Evolutionary conservation across 2,888 invertebrate genomes (phyloP), one percentile per base, ranked within the genome.

Genomic region (Apeira syringaria): DNA sequence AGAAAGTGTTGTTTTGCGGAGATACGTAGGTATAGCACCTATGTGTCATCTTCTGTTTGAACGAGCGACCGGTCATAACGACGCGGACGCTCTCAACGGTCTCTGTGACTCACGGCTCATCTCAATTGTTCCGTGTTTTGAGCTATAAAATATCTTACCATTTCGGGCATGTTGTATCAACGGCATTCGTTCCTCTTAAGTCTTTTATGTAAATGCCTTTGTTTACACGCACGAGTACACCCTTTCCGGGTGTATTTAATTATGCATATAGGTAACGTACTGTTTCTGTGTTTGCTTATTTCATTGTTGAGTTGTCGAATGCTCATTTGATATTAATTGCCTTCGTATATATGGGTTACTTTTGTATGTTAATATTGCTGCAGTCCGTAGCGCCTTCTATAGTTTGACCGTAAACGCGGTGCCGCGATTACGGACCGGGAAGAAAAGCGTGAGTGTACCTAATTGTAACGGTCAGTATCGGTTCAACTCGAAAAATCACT

Each of bases 81-180:
- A 61, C 78, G 61, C 51, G 76, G 78, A 61, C 78, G 61, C 51
- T 43, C 55, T 53, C 62, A 63, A 65, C 73, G 65, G 69, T 59
- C 54, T 55, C 39, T 35, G 46, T 82, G 83, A 84, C 57, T 67
- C 69, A 66, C 13, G 29, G 40, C 15, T 8, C 52, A 54, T 53
- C 50, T 34, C n/a, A 6, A 15, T 4, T 55, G 56, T 61, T 59
- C 59, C 51, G 53, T 59, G 57, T 63, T 65, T 56, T 58, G 55
- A 56, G 52, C 40, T 50, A 55, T 45, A 52, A 56, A 59, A 65
- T 63, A 42, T 43, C 52, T 53, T 47, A 15, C 64, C 59, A 50
- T 65, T 49, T 66, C 55, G 13, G 53, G 60, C 24, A 42, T 35
- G 43, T 39, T 36, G 43, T 39, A 47, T 13, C 10, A 35, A 46